Evolutionary conservation across 2,113 vertebrate genomes (phyloP), one percentile per base, ranked within the genome.

Genomic region (Echinops telfairi): DNA sequence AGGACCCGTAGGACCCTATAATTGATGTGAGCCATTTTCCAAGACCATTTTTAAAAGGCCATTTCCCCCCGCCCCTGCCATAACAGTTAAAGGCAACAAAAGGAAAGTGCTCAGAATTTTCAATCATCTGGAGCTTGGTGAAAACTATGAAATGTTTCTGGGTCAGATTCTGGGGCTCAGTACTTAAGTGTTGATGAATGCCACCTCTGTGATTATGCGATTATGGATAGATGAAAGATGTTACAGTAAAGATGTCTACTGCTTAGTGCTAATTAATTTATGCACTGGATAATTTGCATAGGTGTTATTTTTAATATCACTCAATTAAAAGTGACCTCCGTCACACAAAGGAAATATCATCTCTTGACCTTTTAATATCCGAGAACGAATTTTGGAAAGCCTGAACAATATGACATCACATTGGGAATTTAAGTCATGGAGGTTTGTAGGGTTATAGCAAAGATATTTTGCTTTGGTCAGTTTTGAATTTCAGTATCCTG

Each of bases 401-500:
- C 29, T 29, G 23, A 88, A 36, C n/a, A 89, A 53, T 76, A 29
- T 76, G 6, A 40, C 81, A 47, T 17, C 19, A 83, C 14, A 27
- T 8, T 82, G 83, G 70, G 87, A 66, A 38, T 38, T 76, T 33
- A 91, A 79, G 17, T 83, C n/a, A 75, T 88, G 7, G 60, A 94
- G 36, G 29, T 89, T 76, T 53, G 10, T 80, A 14, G 71, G 25
- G 81, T 85, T 89, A 71, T 27, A 91, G 29, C 58, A 57, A 71
- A 95, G 76, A 91, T 10, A 80, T 62, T 62, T 57, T 53, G 23
- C 89, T 91, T 81, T 25, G 85, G 2, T 76, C 90, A 77, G 27
- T 91, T 86, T 77, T 88, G 29, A 73, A 29, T 90, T 62, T 94
- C 78, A 95, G 90, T 94, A 95, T 95, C 90, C 94, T 83, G 15